A percentile compares a stretch with the other conserved stretches of the same genome.
phyloP scores from a whole-genome alignment of 2,797 vertebrate species.

The Lithobates pipiens region DNA sequence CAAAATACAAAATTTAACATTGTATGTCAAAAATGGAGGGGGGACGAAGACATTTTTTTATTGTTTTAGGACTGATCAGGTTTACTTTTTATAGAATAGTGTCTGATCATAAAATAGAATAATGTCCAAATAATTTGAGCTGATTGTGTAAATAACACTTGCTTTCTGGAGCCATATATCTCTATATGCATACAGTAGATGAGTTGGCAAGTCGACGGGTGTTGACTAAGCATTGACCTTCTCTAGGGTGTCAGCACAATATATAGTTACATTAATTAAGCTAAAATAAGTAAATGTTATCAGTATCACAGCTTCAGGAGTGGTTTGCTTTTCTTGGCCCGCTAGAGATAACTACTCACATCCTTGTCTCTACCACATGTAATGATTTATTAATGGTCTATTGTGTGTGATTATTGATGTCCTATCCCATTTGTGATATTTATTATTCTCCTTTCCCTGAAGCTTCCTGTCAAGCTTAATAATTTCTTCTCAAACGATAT shows the following conservation, averaged over 20 bases:
- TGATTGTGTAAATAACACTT: background rate
- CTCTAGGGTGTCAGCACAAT: background rate
- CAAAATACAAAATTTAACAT: no score
- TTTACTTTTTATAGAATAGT: no score
- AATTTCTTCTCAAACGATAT: background rate
- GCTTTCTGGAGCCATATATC: background rate
- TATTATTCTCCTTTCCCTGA: background rate
- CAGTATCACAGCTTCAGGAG: constrained; percentile 4
- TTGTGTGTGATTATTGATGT: constrained; percentile 33
- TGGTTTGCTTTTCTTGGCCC: constrained; percentile 42
- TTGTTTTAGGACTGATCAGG: no score
- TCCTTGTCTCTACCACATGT: constrained; percentile 14
- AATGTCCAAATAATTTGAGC: background rate
- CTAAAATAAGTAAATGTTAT: constrained; percentile 10
- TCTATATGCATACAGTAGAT: background rate
- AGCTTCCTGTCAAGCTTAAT: constrained; percentile 17
- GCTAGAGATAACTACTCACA: constrained; percentile 23
- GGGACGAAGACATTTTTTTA: no score
- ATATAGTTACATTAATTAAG: background rate
- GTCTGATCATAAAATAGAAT: no score
- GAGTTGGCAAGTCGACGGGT: background rate
- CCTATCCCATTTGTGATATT: background rate
- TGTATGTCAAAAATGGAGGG: no score
- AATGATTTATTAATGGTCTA: constrained; percentile 4
- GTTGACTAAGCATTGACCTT: background rate